phyloP scores from a whole-genome alignment of 2,113 vertebrate species.

The Pelecanus crispus region DNA sequence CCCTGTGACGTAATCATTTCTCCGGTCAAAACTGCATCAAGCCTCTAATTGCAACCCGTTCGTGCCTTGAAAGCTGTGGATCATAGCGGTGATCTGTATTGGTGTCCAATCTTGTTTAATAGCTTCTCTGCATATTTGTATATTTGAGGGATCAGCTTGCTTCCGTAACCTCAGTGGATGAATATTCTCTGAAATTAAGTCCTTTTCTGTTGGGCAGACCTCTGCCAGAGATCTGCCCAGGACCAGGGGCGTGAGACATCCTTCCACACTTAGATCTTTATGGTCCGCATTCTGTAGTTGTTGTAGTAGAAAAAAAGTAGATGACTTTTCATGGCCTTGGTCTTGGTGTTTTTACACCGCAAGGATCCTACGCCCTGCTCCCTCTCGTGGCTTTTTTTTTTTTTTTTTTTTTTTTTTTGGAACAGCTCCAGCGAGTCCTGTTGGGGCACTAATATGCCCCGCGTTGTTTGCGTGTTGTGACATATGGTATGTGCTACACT shows the following conservation, averaged over 20 bases:
- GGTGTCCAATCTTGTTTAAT: conserved; percentile 22
- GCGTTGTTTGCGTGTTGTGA: not conserved
- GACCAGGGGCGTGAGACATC: not conserved
- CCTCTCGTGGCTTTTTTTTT: not conserved
- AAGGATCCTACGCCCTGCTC: not conserved
- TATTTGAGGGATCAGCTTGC: not conserved
- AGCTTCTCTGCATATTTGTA: conserved; percentile 49
- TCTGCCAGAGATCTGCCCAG: not conserved
- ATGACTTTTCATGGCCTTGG: not conserved
- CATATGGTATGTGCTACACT: rapidly evolving
- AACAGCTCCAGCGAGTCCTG: rapidly evolving
- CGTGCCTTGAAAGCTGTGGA: conserved; percentile 38
- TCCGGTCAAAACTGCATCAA: conserved; percentile 50
- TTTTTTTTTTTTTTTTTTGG: not conserved
- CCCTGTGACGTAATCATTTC: conserved; percentile 57
- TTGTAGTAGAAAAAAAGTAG: not conserved
- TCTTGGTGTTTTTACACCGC: not conserved
- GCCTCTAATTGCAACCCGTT: conserved; percentile 40
- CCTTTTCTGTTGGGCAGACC: not conserved
- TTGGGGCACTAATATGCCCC: not conserved
- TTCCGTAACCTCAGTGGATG: not conserved
- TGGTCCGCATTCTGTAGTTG: not conserved
- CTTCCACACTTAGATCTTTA: not conserved
- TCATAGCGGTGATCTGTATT: conserved; percentile 24
- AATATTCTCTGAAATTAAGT: not conserved